Conservation (phyloP, 2,113 vertebrate species). For the Podarcis muralis region DNA sequence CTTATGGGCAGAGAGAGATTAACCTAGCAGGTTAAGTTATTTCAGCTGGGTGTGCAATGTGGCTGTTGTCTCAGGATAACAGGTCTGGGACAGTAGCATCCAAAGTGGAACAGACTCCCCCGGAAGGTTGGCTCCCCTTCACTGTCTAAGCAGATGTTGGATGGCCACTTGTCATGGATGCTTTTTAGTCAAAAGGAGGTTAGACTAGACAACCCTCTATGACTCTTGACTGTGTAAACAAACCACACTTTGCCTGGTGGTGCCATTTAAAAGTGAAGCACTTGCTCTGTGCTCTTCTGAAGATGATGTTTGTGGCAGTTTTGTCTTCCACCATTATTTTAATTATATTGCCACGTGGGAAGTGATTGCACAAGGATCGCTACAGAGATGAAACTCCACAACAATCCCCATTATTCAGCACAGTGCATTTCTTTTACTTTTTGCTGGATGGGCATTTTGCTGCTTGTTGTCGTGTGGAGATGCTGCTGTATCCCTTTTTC, state of each 20-base stretch:
- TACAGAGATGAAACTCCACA: neutral
- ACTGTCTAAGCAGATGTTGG: too few species aligned
- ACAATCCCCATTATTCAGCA: neutral
- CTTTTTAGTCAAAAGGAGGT: too few species aligned
- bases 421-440: neutral
- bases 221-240: neutral
- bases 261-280: neutral
- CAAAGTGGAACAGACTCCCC: too few species aligned
- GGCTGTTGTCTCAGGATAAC: too few species aligned
- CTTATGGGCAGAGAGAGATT: neutral
- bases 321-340: neutral
- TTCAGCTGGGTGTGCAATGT: neutral
- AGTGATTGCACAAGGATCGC: neutral
- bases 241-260: neutral
- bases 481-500: too few species aligned
- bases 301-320: too few species aligned
- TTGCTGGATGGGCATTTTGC: neutral
- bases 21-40: neutral
- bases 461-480: neutral
- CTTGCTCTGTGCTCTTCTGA: neutral
- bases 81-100: neutral
- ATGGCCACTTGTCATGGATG: too few species aligned
- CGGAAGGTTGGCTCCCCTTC: too few species aligned
- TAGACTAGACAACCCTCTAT: neutral
- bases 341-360: neutral